Evolutionary conservation across 2,113 vertebrate species (phyloP), one percentile per base, ranked within the genome.

Genomic region (Cacatua alba): DNA sequence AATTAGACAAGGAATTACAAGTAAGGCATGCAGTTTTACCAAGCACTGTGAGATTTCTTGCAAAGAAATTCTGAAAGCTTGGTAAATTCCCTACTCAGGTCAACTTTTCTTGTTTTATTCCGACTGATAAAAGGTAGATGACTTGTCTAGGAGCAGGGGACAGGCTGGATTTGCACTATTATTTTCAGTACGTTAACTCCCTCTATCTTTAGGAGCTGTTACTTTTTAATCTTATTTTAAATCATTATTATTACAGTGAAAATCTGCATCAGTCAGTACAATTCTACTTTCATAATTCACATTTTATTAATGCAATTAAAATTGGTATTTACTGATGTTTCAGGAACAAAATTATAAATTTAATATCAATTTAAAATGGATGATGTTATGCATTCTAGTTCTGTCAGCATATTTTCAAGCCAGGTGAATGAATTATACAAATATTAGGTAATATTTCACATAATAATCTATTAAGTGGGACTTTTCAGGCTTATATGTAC

Each of bases 221-320:
- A 76, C 43, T 71, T 91, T 94, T 86, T 28, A 91, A 82, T 94
- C 63, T 89, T 86, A 82, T 92, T 95, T 96, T 83, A 65, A 88
- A 92, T 76, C 44, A 48, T 88, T 90, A 92, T 88, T 92, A 72
- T 69, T 33, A 70, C 41, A 87, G 13, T 29, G 29, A 92, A 91
- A 92, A 92, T 82, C 43, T 90, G 76, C 79, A 89, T 74, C 68
- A 79, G 86, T 91, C 63, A 95, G 72, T 92, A 31, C 55, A 82
- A 44, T 81, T 82, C 33, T 67, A 48, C 48, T 83, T 86, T 82
- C 49, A 85, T 94, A 88, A 92, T 70, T 96, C 68, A 75, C 87
- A 28, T 92, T 93, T 94, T 90, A 96, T 96, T 94, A 95, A 90
- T 91, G 44, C 69, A 95, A 90, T 96, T 96, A 96, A 96, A 93